Percentiles rank a stretch among this genome's conserved stretches.
Evolutionary conservation across 92 coral and sea anemone genomes (phyloP).

Genomic region (Palythoa grandiflora): DNA sequence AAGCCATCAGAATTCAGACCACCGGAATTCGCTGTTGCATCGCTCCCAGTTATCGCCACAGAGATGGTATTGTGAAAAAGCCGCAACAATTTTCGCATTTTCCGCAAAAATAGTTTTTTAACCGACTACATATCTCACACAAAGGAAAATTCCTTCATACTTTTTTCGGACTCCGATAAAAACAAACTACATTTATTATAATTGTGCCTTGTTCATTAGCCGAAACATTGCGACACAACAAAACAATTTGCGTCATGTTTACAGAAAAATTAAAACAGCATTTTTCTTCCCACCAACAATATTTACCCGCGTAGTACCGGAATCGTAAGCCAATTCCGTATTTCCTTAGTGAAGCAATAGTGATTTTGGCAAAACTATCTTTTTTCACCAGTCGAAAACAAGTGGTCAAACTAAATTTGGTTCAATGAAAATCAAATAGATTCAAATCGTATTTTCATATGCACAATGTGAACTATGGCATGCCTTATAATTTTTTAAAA

Average conservation of each 20-base stretch:
- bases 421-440: not conserved
- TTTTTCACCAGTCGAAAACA: not conserved
- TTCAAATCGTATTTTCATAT: not conserved
- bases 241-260: slow-evolving; percentile 35
- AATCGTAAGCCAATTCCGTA: not conserved
- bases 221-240: not conserved
- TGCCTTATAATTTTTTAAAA: not conserved
- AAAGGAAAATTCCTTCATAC: slow-evolving; percentile 18
- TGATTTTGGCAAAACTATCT: too few relatives aligned
- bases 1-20: slow-evolving; percentile 73
- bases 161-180: not conserved
- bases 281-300: not conserved
- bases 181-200: not conserved
- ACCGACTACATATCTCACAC: not conserved
- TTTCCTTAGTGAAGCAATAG: not conserved
- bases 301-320: not conserved
- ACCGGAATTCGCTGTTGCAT: slow-evolving; percentile 74
- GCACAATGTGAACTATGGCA: not conserved
- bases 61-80: not conserved
- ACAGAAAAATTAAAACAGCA: slow-evolving; percentile 21
- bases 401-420: not conserved
- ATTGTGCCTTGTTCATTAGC: not conserved
- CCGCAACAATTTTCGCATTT: not conserved
- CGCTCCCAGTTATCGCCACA: not conserved
- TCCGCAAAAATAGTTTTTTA: slow-evolving; percentile 1